Conservation (phyloP, 1,140 invertebrate species). For the Drosophila ficusphila region DNA sequence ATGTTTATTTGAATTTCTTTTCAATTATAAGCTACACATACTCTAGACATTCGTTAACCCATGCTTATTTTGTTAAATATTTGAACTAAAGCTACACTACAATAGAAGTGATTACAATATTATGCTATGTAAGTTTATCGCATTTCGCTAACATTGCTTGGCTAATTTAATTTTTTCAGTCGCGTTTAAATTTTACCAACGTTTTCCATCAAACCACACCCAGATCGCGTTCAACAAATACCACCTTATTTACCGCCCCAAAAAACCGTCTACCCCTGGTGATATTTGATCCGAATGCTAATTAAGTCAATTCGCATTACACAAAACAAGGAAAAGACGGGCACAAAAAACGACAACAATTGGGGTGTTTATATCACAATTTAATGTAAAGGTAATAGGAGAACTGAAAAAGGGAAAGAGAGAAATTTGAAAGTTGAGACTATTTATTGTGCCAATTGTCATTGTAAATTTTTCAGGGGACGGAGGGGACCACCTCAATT, state of each 20-base stretch:
- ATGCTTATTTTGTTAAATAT: no score
- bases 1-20: no score
- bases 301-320: constrained; percentile 68
- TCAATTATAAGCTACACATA: no score
- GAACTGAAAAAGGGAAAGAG: constrained; percentile 37
- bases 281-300: constrained; percentile 57
- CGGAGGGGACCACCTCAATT: constrained; percentile 27
- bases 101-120: no score
- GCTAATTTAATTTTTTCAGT: no score
- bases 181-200: not conserved
- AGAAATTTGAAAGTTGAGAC: constrained; percentile 78
- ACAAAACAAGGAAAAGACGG: constrained; percentile 32
- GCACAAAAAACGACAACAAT: constrained; percentile 43
- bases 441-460: constrained; percentile 67
- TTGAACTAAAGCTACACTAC: no score
- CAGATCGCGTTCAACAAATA: not conserved
- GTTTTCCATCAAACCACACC: not conserved
- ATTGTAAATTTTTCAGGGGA: constrained; percentile 23
- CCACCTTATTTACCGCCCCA: not conserved
- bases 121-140: no score
- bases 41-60: no score
- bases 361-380: constrained; percentile 70
- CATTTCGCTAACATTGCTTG: no score
- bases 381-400: constrained; percentile 70
- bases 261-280: constrained; percentile 19